Percentiles rank a stretch among this genome's conserved stretches.
Conservation (phyloP, 1,140 invertebrate species). For the Penaeus vannamei region DNA sequence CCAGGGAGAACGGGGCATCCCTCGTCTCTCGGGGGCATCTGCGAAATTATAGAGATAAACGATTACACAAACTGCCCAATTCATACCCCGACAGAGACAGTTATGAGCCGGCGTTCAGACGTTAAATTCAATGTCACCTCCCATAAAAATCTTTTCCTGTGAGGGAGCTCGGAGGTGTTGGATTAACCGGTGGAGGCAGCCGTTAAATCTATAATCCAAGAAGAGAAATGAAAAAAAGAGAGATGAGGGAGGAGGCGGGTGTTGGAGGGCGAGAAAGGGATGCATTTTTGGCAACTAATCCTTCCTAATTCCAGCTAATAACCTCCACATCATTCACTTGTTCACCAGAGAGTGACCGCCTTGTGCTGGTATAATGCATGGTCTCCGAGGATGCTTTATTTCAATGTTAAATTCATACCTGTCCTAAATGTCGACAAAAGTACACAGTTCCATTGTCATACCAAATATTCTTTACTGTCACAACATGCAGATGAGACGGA, state of each 20-base stretch:
- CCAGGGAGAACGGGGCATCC: too few species aligned
- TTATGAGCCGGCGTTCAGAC: not conserved
- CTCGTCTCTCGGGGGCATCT: too few species aligned
- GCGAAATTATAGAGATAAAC: constrained; percentile 2
- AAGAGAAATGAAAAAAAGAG: too few species aligned
- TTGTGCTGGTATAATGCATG: not conserved
- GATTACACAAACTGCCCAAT: not conserved
- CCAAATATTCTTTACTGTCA: constrained; percentile 41
- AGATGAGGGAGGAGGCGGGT: too few species aligned
- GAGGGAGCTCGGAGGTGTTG: constrained; percentile 18
- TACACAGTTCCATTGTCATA: constrained; percentile 40
- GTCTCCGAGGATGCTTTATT: constrained; percentile 28
- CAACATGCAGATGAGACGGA: not conserved
- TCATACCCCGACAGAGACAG: constrained; percentile 6
- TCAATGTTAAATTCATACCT: constrained; percentile 44
- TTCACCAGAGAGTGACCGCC: not conserved
- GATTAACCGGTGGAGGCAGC: not conserved
- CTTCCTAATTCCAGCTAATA: not conserved
- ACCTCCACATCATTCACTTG: not conserved
- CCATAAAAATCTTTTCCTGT: constrained; percentile 1
- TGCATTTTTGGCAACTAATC: constrained; percentile 42
- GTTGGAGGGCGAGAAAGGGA: not conserved
- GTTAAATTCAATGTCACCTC: not conserved
- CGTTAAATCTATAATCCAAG: too few species aligned
- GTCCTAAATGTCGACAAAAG: constrained; percentile 43